Percentiles rank a stretch among this genome's conserved stretches.
phyloP scores from a whole-genome alignment of 2,888 invertebrate species.

The Agapostemon virescens region DNA sequence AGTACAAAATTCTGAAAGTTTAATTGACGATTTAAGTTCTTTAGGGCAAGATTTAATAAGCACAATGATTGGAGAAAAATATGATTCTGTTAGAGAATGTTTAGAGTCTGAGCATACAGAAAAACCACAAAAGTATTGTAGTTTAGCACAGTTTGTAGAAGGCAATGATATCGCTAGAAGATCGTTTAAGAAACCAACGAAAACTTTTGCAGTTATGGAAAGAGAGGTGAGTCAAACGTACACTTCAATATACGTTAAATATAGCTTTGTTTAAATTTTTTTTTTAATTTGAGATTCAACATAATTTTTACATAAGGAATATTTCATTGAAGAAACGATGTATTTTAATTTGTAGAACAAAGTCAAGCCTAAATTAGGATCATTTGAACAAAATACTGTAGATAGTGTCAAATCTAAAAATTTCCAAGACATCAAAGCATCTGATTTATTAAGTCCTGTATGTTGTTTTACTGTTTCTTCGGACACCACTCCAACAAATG shows the following conservation, averaged over 20 bases:
- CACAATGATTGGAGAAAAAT: slow-evolving; percentile 86
- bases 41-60: slow-evolving; percentile 85
- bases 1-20: slow-evolving; percentile 88
- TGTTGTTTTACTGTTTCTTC: slow-evolving; percentile 73
- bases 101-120: slow-evolving; percentile 81
- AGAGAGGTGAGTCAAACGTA: slow-evolving; percentile 62
- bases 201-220: slow-evolving; percentile 39
- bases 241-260: background rate
- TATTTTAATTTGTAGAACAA: slow-evolving; percentile 40
- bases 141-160: slow-evolving; percentile 91
- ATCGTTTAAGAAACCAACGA: slow-evolving; percentile 54
- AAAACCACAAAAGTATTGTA: slow-evolving; percentile 87
- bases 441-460: slow-evolving; percentile 71
- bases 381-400: slow-evolving; percentile 22
- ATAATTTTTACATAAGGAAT: background rate
- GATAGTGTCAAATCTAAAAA: slow-evolving; percentile 25
- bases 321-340: background rate
- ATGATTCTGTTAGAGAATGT: slow-evolving; percentile 84
- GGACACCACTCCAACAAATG: slow-evolving; percentile 65
- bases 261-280: background rate
- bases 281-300: background rate
- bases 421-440: slow-evolving; percentile 52
- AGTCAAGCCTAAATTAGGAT: slow-evolving; percentile 49
- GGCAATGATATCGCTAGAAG: slow-evolving; percentile 86
- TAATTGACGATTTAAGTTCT: slow-evolving; percentile 90